Evolutionary conservation across 2,113 vertebrate species (phyloP), one percentile per base, ranked within the genome.

Genomic region (Myiagra hebetior): DNA sequence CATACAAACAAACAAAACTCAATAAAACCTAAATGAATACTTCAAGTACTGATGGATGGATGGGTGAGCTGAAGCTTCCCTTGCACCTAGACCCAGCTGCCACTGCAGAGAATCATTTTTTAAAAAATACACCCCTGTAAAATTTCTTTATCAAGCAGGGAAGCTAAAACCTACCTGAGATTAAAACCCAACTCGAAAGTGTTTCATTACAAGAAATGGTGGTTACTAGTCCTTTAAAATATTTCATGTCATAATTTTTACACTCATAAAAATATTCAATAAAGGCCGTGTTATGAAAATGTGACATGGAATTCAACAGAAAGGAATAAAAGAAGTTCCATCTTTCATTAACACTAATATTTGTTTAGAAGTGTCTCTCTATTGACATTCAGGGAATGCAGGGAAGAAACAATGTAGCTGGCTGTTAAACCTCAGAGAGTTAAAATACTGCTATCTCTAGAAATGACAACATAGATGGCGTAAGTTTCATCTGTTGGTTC

Each of bases 401-500:
- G 96, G 35, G 95, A 95, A 80, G 41, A 72, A 97, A 98, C 98
- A 98, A 98, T 97, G 97, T 52, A 91, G n/a, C 37, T 76, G 85
- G 98, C 97, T 98, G 97, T 98, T 93, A 94, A 95, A 96, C 57
- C 80, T 89, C 28, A 85, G 89, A 75, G 97, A 88, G 80, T 96
- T 88, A 93, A 96, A 97, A 95, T 75, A 85, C 94, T 47, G 72
- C 97, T 96, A 26, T 98, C 97, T 97, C 96, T 90, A 96, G 81
- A 91, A 97, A 97, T 88, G 96, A 97, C 97, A 97, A 98, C 97
- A 89, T 28, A 33, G 96, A 98, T 90, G 89, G 98, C 95, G 10
- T 87, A 83, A 95, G 96, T 97, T 98, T 98, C 98, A 98, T 97
- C 98, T 95, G 85, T 67, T 96, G 96, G 98, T 97, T 99, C 98